These are phyloP conservation scores for Acanthisitta chloris DNA, from an alignment of 2,113 vertebrate genomes.

Conservation along the genomic window DNA sequence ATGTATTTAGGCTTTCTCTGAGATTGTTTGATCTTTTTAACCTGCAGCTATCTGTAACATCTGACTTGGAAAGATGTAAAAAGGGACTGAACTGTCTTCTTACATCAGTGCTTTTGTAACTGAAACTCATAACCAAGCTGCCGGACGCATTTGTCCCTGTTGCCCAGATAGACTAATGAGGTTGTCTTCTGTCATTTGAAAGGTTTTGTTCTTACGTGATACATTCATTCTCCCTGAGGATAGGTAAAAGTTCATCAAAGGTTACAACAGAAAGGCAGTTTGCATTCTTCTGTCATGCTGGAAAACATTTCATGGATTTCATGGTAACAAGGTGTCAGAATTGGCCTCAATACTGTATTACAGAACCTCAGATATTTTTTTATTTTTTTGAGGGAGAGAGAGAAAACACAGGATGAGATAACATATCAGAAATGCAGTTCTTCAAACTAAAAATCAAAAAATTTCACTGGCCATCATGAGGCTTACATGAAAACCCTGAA, in stretches of 20 bases:
- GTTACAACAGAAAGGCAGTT: background rate
- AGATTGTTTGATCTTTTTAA: background rate
- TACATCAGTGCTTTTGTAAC: fast-evolving
- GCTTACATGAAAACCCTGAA: background rate
- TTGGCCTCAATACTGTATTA: background rate
- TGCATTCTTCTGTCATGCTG: background rate
- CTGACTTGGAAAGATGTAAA: background rate
- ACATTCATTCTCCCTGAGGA: background rate
- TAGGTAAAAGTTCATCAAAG: background rate
- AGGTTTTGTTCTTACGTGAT: background rate
- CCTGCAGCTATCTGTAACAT: background rate
- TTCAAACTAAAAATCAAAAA: background rate
- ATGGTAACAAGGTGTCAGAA: background rate
- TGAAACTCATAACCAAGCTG: background rate
- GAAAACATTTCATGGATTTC: background rate
- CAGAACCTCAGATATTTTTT: background rate
- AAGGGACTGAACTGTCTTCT: background rate
- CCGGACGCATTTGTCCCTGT: background rate
- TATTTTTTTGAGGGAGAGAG: background rate
- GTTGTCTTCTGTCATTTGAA: background rate
- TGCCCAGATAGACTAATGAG: background rate
- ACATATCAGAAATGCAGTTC: background rate
- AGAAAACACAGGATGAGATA: background rate
- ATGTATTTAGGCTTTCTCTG: background rate
- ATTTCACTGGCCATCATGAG: background rate